Percentiles rank a stretch among this genome's conserved stretches.
phyloP scores from a whole-genome alignment of 2,888 invertebrate species.

The Amphimallon solstitiale region DNA sequence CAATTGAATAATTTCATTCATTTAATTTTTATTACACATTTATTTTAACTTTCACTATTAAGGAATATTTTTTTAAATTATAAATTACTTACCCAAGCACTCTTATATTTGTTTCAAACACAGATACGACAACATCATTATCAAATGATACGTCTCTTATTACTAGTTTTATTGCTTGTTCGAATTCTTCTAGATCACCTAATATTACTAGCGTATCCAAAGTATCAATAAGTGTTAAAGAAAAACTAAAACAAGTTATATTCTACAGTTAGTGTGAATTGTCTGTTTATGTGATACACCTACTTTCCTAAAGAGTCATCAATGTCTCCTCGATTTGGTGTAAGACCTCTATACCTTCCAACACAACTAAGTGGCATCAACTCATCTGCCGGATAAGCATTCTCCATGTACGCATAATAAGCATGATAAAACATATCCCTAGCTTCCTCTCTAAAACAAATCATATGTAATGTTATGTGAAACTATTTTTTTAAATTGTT shows the following conservation, averaged over 20 bases:
- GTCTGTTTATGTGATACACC: slow-evolving; percentile 60
- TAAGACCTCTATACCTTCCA: slow-evolving; percentile 89
- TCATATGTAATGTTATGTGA: neutral
- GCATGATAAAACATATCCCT: slow-evolving; percentile 98
- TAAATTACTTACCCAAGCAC: slow-evolving; percentile 83
- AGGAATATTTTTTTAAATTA: neutral
- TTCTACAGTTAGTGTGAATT: neutral
- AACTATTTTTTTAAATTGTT: neutral
- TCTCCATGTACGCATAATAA: slow-evolving; percentile 94
- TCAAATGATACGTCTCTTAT: slow-evolving; percentile 91
- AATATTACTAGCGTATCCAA: slow-evolving; percentile 92
- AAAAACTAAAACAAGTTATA: slow-evolving; percentile 75
- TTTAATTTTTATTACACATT: too few species aligned
- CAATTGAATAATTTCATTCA: too few species aligned
- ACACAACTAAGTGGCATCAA: slow-evolving; percentile 96
- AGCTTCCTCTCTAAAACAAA: slow-evolving; percentile 81
- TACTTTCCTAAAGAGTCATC: slow-evolving; percentile 98
- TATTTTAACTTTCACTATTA: neutral
- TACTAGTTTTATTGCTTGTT: slow-evolving; percentile 86
- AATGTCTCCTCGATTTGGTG: slow-evolving; percentile 93
- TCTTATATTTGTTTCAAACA: slow-evolving; percentile 98
- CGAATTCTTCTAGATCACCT: slow-evolving; percentile 95
- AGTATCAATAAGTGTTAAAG: slow-evolving; percentile 93
- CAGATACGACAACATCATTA: slow-evolving; percentile 93
- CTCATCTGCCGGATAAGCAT: slow-evolving; percentile 98